Conservation (phyloP, 92 coral and sea anemone species). For the Micromussa lordhowensis region DNA sequence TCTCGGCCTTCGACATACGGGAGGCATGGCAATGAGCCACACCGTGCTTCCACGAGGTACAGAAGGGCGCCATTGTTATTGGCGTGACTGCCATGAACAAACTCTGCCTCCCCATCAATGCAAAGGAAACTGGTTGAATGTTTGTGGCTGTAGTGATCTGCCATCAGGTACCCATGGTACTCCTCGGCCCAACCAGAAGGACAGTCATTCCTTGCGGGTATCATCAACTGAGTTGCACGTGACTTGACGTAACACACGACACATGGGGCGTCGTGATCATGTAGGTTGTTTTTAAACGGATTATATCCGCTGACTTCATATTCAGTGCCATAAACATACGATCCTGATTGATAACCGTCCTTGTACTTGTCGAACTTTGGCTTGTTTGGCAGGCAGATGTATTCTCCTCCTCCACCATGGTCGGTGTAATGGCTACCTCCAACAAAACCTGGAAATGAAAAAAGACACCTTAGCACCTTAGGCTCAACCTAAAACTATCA, state of each 20-base stretch:
- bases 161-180: constrained; percentile 83
- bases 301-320: background rate
- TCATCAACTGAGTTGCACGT: constrained; percentile 68
- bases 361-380: constrained; percentile 32
- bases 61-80: constrained; percentile 55
- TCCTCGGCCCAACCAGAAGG: constrained; percentile 43
- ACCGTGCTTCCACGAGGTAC: constrained; percentile 63
- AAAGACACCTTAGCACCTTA: background rate
- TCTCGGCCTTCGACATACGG: constrained; percentile 68
- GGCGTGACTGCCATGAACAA: constrained; percentile 28
- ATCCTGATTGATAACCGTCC: background rate
- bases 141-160: constrained; percentile 56
- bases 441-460: background rate
- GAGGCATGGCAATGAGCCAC: constrained; percentile 75
- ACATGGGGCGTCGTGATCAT: constrained; percentile 10
- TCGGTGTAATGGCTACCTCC: background rate
- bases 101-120: constrained; percentile 72
- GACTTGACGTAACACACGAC: constrained; percentile 37
- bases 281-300: constrained; percentile 8
- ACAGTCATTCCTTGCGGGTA: constrained; percentile 69
- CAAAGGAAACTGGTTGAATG: constrained; percentile 64
- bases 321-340: constrained; percentile 16
- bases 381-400: constrained; percentile 33
- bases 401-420: constrained; percentile 17
- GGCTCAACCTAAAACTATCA: background rate